These are phyloP conservation scores for Agriopis leucophaearia DNA, from an alignment of 2,888 invertebrate genomes.

Conservation along the genomic window DNA sequence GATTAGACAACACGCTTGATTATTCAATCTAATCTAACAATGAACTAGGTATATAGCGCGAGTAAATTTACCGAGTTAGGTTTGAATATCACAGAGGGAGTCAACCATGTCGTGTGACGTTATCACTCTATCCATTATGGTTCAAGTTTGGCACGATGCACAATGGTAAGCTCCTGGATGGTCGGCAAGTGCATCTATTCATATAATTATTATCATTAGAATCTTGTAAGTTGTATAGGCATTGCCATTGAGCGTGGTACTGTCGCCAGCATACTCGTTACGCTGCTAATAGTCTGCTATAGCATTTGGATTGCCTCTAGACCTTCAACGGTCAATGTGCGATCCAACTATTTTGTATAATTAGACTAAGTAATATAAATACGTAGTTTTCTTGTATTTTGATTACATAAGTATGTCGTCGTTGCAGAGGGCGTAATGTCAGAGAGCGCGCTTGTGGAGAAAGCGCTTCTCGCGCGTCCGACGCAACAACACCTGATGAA, in stretches of 20 bases:
- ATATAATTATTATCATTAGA: not conserved
- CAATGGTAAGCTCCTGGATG: not conserved
- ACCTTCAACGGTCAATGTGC: too few relatives aligned
- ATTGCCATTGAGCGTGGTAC: too few relatives aligned
- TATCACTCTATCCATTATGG: not conserved
- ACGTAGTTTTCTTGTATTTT: not conserved
- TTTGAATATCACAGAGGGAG: not conserved
- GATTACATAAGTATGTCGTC: not conserved
- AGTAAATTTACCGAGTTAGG: too few relatives aligned
- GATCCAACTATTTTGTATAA: too few relatives aligned
- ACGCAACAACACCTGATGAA: constrained; percentile 7
- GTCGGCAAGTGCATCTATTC: not conserved
- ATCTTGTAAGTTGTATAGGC: not conserved
- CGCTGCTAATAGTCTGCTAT: too few relatives aligned
- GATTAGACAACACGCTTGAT: not conserved
- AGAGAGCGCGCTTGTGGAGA: constrained; percentile 14
- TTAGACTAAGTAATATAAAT: not conserved
- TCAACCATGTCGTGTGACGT: not conserved
- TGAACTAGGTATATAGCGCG: too few relatives aligned
- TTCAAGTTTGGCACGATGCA: too few relatives aligned
- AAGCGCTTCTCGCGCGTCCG: constrained; percentile 4
- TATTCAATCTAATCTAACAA: not conserved
- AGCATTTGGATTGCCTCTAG: too few relatives aligned
- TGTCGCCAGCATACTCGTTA: too few relatives aligned
- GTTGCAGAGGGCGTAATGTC: constrained; percentile 18